Evolutionary conservation across 2,888 invertebrate species (phyloP), one percentile per base, ranked within the genome.

Genomic region (Syrista parreyssii): DNA sequence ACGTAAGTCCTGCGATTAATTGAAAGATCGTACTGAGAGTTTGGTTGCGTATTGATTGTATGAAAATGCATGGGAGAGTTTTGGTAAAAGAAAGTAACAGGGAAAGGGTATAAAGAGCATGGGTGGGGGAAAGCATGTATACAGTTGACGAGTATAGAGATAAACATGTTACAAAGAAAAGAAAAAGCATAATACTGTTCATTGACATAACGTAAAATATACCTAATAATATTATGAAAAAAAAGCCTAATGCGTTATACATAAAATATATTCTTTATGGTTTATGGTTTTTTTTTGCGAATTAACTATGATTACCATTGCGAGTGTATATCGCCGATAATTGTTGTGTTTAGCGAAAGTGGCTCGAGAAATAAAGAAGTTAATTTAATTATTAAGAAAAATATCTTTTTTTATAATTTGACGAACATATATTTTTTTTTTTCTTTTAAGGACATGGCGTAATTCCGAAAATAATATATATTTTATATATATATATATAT

Each of bases 281-380:
- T 85, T 86, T 84, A 83, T 76, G 80, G 80, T 83, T 86, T 82
- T 85, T 84, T 83, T 82, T 76, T 78, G 76, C 78, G 75, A 76
- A 85, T 83, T 83, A 82, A 84, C 74, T 83, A 87, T 78, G 81
- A 85, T 84, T 84, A 85, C 79, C 76, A 84, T 87, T 86, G 84
- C 85, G 81, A 86, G 84, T 86, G 84, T 88, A 87, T 90, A 88
- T 82, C 83, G 85, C 82, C 84, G 82, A 85, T 87, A 88, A 87
- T 79, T 81, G 82, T 86, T 89, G 84, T 90, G 88, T 88, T 55
- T 87, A 88, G 86, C 80, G 81, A 85, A 71, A 79, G 81, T 84
- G 82, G 81, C 81, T 85, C 82, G 80, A 80, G 81, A 83, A 83
- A 89, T 90, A 90, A 89, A 89, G 83, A 88, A 88, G 83, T 86